Conservation (phyloP, 1,140 invertebrate genomes). For the Polyergus mexicanus region DNA sequence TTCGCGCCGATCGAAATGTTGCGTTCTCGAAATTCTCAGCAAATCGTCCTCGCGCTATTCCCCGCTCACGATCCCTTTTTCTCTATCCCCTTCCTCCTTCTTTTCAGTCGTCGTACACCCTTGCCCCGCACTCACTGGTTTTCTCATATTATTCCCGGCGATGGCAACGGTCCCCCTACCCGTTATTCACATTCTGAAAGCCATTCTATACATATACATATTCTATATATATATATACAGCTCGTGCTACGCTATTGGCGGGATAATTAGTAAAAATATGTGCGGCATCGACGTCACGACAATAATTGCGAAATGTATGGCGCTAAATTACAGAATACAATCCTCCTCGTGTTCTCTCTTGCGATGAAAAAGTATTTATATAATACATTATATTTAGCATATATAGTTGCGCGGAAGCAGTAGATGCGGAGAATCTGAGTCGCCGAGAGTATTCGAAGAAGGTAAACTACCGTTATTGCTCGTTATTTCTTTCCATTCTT, state of each 20-base stretch:
- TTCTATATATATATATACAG: constrained; percentile 32
- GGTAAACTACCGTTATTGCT: constrained; percentile 65
- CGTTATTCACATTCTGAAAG: constrained; percentile 69
- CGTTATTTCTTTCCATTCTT: constrained; percentile 65
- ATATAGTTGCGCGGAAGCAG: neutral
- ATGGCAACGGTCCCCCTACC: neutral
- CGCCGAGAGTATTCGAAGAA: constrained; percentile 62
- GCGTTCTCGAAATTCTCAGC: constrained; percentile 77
- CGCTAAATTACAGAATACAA: neutral
- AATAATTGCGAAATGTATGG: constrained; percentile 62
- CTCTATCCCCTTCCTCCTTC: constrained; percentile 32
- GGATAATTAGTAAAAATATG: constrained; percentile 76
- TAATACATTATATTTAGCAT: constrained; percentile 53
- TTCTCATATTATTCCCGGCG: constrained; percentile 71
- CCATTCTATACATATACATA: constrained; percentile 24
- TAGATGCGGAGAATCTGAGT: constrained; percentile 65
- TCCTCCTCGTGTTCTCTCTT: constrained; percentile 30
- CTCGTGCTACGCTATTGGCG: constrained; percentile 14
- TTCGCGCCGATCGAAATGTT: constrained; percentile 75
- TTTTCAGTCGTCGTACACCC: neutral
- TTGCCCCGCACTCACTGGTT: neutral
- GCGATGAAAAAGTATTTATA: constrained; percentile 37
- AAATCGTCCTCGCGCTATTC: constrained; percentile 71
- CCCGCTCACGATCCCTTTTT: constrained; percentile 30
- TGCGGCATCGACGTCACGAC: constrained; percentile 41